Conservation (phyloP, 2,888 invertebrate genomes). For the Dysmachus trigonus region DNA sequence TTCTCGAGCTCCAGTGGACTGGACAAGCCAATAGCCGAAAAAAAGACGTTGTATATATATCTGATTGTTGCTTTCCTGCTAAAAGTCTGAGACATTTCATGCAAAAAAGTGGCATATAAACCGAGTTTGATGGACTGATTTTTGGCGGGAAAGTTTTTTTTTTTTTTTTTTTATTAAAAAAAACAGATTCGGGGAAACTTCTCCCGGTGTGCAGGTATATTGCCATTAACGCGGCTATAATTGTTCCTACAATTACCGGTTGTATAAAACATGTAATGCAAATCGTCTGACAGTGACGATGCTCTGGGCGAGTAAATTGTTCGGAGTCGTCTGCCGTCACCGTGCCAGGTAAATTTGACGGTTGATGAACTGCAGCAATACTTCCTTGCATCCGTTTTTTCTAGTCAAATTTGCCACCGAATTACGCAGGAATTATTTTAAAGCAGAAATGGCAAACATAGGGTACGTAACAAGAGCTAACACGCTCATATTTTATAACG, state of each 20-base stretch:
- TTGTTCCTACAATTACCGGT: not conserved
- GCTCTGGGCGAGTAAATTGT: not conserved
- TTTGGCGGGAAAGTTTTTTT: not conserved
- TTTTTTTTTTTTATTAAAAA: not conserved
- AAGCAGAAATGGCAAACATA: not conserved
- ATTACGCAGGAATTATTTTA: not conserved
- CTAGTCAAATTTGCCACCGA: not conserved
- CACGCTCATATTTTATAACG: no score
- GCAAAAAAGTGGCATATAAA: not conserved
- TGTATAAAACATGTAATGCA: slow-evolving; percentile 13
- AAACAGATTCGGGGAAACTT: not conserved
- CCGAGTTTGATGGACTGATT: not conserved
- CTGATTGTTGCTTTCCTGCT: not conserved
- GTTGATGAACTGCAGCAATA: slow-evolving; percentile 16
- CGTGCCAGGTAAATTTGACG: not conserved
- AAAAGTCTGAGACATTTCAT: not conserved
- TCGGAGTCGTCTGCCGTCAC: not conserved
- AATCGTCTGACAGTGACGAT: not conserved
- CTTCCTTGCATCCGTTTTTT: not conserved
- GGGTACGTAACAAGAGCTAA: no score
- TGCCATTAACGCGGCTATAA: not conserved
- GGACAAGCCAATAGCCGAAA: not conserved
- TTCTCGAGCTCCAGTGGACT: not conserved
- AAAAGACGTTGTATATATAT: not conserved
- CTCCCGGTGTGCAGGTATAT: not conserved